phyloP scores from a whole-genome alignment of 1,140 invertebrate genomes.

The Papilio machaon region DNA sequence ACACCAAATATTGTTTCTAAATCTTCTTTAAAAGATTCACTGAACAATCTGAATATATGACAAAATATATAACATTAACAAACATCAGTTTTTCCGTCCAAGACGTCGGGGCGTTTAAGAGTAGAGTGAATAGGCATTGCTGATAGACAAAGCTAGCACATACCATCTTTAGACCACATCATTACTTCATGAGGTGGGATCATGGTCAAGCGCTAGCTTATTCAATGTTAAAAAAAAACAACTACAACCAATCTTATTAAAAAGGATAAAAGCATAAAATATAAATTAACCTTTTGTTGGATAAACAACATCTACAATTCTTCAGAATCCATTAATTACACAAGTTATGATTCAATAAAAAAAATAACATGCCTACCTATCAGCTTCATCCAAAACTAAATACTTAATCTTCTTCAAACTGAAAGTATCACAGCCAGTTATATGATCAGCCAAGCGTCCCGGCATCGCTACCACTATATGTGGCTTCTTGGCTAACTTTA shows the following conservation, averaged over 20 bases:
- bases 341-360: too few relatives aligned
- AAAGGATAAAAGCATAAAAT: background rate
- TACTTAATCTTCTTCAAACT: constrained; percentile 91
- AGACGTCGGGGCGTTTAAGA: too few relatives aligned
- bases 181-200: too few relatives aligned
- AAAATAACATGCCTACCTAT: constrained; percentile 82
- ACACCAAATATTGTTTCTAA: constrained; percentile 91
- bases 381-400: constrained; percentile 96
- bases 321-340: too few relatives aligned
- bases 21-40: constrained; percentile 90
- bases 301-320: too few relatives aligned
- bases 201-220: too few relatives aligned
- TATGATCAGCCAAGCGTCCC: constrained; percentile 93
- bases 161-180: too few relatives aligned
- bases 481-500: constrained; percentile 92
- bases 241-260: background rate
- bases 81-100: too few relatives aligned
- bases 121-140: too few relatives aligned
- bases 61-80: background rate
- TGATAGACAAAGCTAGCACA: too few relatives aligned
- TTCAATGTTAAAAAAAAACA: too few relatives aligned
- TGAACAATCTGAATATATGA: constrained; percentile 83
- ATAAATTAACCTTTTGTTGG: too few relatives aligned
- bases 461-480: constrained; percentile 98
- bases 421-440: constrained; percentile 92